Percentiles rank a stretch among this genome's conserved stretches.
These are phyloP conservation scores for Cylloceria caligata DNA, from an alignment of 2,888 invertebrate genomes.

Conservation along the genomic window DNA sequence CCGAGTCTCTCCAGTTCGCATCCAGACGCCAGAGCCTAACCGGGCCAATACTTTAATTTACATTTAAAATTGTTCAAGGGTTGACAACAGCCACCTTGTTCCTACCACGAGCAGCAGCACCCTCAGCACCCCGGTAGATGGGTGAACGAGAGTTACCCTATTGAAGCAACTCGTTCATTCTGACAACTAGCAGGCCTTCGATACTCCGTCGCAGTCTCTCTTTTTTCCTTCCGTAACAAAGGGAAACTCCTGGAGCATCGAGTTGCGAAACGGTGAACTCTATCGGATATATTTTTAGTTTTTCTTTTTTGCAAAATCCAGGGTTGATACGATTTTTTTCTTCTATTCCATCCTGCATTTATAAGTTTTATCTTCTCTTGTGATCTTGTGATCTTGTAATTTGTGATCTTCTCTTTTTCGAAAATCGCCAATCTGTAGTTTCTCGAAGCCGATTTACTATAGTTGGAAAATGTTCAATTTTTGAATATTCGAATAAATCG, in stretches of 20 bases:
- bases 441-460: too few species aligned
- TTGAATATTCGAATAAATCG: too few species aligned
- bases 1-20: conserved; percentile 61
- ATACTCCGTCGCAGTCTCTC: neutral
- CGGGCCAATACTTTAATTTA: conserved; percentile 84
- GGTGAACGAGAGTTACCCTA: conserved; percentile 30
- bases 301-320: too few species aligned
- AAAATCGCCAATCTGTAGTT: too few species aligned
- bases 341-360: too few species aligned
- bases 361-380: too few species aligned
- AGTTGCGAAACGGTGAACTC: neutral
- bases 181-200: conserved; percentile 2
- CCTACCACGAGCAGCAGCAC: conserved; percentile 34
- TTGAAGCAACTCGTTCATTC: conserved; percentile 30
- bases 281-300: too few species aligned
- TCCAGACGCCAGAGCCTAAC: conserved; percentile 75
- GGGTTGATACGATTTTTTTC: too few species aligned
- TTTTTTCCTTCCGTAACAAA: neutral
- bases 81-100: conserved; percentile 76
- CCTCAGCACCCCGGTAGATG: neutral
- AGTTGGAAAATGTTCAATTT: too few species aligned
- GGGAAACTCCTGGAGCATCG: neutral
- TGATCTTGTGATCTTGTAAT: too few species aligned
- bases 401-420: too few species aligned
- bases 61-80: conserved; percentile 84